Conservation (phyloP, 2,888 invertebrate species). For the Agrochola lychnidis region DNA sequence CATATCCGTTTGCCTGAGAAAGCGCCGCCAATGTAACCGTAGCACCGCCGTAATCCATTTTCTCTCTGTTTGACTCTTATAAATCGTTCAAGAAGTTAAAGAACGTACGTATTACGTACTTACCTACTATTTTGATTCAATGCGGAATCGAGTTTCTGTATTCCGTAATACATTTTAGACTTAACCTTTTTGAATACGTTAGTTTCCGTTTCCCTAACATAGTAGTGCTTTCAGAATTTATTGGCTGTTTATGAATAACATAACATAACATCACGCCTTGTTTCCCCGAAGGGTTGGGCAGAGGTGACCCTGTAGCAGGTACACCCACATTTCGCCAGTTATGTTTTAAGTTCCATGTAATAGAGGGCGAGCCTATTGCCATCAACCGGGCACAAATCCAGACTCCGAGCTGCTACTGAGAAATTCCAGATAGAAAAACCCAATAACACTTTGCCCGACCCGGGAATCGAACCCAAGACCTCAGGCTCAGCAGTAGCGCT, state of each 20-base stretch:
- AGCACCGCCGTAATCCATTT: slow-evolving; percentile 33
- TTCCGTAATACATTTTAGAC: neutral
- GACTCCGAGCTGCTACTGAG: too few relatives aligned
- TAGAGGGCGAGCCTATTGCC: too few relatives aligned
- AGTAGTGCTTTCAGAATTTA: neutral
- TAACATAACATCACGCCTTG: too few relatives aligned
- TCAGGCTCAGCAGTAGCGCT: too few relatives aligned
- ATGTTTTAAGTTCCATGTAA: too few relatives aligned
- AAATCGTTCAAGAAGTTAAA: slow-evolving; percentile 51
- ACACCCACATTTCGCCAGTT: too few relatives aligned
- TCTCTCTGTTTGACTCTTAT: slow-evolving; percentile 39
- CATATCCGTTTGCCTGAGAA: slow-evolving; percentile 20
- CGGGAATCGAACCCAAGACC: too few relatives aligned
- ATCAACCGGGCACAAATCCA: too few relatives aligned
- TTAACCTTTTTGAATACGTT: slow-evolving; percentile 1
- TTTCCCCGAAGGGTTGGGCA: too few relatives aligned
- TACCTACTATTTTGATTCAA: slow-evolving; percentile 24
- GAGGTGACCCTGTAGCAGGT: too few relatives aligned
- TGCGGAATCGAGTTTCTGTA: slow-evolving; percentile 4
- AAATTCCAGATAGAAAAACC: too few relatives aligned
- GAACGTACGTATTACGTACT: slow-evolving; percentile 15
- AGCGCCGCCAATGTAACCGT: neutral
- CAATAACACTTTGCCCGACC: too few relatives aligned
- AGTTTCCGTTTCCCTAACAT: neutral
- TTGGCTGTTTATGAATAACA: neutral